Evolutionary conservation across 2,113 vertebrate species (phyloP), one percentile per base, ranked within the genome.

Genomic region (Antechinus stuartii): DNA sequence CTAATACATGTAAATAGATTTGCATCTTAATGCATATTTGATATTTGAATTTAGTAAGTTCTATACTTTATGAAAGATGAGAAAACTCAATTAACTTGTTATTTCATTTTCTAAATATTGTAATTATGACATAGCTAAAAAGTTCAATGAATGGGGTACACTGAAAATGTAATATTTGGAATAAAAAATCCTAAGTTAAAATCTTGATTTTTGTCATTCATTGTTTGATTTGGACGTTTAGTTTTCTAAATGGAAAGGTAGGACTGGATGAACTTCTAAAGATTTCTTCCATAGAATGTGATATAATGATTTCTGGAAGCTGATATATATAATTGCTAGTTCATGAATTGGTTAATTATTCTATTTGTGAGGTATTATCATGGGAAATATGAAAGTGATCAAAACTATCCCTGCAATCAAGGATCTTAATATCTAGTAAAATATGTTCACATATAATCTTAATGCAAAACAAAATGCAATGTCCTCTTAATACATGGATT

Each of bases 231-330:
- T 76, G 12, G 12, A 16, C 4, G 14, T 76, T 76, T 76, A 76
- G 61, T 76, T 76, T n/a, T 76, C 14, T 76, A 76, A 76, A 76
- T 76, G 61, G 35, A 76, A 19, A 76, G 35, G 30, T n/a, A n/a
- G 35, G 30, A n/a, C 35, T n/a, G 14, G 14, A 76, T 76, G 35
- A 76, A 76, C 16, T 76, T 76, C 12, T 76, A 76, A 76, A 76
- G 12, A n/a, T 76, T 14, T 76, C 35, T n/a, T n/a, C 30, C 57
- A 14, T 1, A 3, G 16, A 76, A 30, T 76, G 1, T 76, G 14
- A 76, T n/a, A 0, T 30, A 19, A n/a, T n/a, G 61, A n/a, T 9
- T 11, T 57, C 1, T 76, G 35, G 1, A 7, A n/a, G 1, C 1
- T n/a, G 14, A 76, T n/a, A 35, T 76, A 6, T 6, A 76, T 76